Conservation (phyloP, 2,797 vertebrate genomes). For the Tapirus indicus region DNA sequence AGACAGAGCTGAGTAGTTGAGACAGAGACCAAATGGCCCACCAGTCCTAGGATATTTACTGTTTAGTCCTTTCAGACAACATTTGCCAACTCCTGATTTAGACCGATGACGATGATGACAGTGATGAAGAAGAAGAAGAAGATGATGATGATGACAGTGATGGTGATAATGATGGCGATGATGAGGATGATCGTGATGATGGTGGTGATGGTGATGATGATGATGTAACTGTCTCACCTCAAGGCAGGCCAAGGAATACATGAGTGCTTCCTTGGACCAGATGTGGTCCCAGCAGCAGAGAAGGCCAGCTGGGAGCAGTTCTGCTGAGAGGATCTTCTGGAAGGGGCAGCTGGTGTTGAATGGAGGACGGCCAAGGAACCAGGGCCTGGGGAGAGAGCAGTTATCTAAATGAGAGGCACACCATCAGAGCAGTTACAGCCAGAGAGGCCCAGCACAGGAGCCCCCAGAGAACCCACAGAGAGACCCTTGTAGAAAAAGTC, state of each 20-base stretch:
- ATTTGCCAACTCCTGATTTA: neutral
- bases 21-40: neutral
- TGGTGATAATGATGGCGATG: neutral
- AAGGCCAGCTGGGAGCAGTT: neutral
- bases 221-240: neutral
- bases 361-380: neutral
- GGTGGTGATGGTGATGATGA: too few relatives aligned
- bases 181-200: too few relatives aligned
- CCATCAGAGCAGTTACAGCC: too few relatives aligned
- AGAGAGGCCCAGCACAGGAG: neutral
- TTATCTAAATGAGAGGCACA: neutral
- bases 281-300: neutral
- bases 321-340: neutral
- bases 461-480: neutral
- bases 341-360: neutral
- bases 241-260: accelerated
- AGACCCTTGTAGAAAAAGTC: accelerated
- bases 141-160: neutral
- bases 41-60: neutral
- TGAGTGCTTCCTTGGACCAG: neutral
- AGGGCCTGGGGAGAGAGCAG: neutral
- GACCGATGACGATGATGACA: neutral
- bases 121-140: neutral
- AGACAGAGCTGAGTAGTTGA: neutral
- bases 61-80: neutral